phyloP scores from a whole-genome alignment of 64 coral and sea anemone species.

The Anthopleura sola region DNA sequence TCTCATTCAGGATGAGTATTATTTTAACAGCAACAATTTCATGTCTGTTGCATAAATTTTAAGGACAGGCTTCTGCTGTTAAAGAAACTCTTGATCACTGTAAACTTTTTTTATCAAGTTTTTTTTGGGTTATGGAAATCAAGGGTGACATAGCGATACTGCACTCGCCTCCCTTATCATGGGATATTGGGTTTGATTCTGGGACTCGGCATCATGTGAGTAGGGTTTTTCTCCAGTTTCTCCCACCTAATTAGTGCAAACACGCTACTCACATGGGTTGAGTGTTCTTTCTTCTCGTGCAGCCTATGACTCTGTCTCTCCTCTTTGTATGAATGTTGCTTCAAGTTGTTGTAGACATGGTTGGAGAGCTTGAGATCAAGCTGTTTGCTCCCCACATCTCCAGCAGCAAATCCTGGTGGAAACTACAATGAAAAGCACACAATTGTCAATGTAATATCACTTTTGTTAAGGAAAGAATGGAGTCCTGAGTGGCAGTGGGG shows the following conservation, averaged over 20 bases:
- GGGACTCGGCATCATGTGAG: too few relatives aligned
- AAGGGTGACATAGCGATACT: too few relatives aligned
- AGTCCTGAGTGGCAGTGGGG: not conserved
- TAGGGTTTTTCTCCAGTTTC: too few relatives aligned
- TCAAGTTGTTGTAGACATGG: conserved; percentile 88
- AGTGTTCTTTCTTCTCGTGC: conserved; percentile 98
- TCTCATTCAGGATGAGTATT: not conserved
- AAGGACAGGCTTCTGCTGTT: too few relatives aligned
- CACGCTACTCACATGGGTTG: conserved; percentile 94
- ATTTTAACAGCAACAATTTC: too few relatives aligned
- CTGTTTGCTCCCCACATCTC: conserved; percentile 72
- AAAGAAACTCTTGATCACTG: too few relatives aligned
- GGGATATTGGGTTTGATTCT: too few relatives aligned
- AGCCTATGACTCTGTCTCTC: conserved; percentile 82
- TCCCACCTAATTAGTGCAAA: too few relatives aligned
- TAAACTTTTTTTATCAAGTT: too few relatives aligned
- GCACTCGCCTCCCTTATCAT: too few relatives aligned
- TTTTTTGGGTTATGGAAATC: too few relatives aligned
- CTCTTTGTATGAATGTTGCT: conserved; percentile 84
- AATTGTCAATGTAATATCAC: not conserved
- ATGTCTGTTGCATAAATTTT: too few relatives aligned
- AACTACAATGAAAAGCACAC: conserved; percentile 40
- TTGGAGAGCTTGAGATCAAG: conserved; percentile 91
- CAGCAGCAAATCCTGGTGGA: conserved; percentile 90
- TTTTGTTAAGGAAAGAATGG: not conserved